phyloP scores from a whole-genome alignment of 2,797 vertebrate genomes.

The Catharus ustulatus region DNA sequence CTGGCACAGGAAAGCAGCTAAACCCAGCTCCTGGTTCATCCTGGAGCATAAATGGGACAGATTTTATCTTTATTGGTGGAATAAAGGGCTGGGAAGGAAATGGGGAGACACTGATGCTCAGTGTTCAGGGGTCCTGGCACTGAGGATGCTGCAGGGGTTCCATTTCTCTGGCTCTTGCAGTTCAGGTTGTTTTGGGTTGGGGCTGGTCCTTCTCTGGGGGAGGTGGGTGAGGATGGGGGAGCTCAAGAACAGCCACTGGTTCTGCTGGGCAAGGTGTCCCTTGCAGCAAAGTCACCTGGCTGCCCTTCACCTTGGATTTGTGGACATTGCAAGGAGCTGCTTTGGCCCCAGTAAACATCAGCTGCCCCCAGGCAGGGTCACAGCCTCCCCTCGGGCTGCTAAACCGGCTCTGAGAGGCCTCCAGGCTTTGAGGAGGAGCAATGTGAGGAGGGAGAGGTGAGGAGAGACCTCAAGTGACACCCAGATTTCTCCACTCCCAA shows the following conservation, averaged over 20 bases:
- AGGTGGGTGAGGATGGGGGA: not conserved
- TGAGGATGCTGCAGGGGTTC: not conserved
- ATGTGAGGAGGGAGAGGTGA: not conserved
- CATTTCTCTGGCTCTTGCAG: not conserved
- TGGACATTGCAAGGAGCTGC: not conserved
- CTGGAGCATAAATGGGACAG: fast-evolving
- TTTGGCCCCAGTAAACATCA: fast-evolving
- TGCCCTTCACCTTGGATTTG: not conserved
- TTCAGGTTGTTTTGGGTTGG: not conserved
- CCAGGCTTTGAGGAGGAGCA: not conserved
- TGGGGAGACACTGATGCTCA: fast-evolving
- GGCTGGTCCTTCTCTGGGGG: not conserved
- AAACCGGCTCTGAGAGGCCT: not conserved
- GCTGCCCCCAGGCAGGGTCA: fast-evolving
- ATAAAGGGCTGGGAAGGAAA: not conserved
- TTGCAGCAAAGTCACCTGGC: not conserved
- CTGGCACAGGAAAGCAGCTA: fast-evolving
- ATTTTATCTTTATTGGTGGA: not conserved
- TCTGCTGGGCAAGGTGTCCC: not conserved
- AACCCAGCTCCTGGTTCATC: fast-evolving
- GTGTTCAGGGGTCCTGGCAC: not conserved
- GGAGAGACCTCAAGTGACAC: not conserved
- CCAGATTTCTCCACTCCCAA: not conserved
- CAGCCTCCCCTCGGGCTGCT: not conserved
- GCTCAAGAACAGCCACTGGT: fast-evolving